Evolutionary conservation across 1,140 invertebrate genomes (phyloP), one percentile per base, ranked within the genome.

Genomic region (Drosophila ananassae): DNA sequence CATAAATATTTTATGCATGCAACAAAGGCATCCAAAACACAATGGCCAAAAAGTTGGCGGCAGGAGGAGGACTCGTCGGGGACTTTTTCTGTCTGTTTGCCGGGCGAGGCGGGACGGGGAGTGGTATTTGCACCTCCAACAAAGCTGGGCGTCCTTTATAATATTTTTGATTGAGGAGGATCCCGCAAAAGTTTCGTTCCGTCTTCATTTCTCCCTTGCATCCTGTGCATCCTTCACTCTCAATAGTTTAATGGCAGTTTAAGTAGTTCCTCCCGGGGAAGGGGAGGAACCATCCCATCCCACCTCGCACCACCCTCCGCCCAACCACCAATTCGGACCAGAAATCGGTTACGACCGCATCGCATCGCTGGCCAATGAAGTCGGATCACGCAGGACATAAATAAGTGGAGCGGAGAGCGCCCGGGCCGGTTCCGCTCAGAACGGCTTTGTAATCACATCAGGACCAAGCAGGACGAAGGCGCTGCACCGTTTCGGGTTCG

Each of bases 161-260:
- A 72, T 68, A 68, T 66, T 75, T 75, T 72, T 75, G 72, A 75
- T 75, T 75, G 72, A 67, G 50, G n/a, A 48, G 34, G 34, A 37
- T 37, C 48, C 57, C 69, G 37, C 37, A 54, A 57, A 73, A 55
- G n/a, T 58, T 51, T 55, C 39, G 7, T 22, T 34, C 28, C 21
- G 2, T 22, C 41, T 13, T 30, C 12, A 1, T 56, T 13, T 32
- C 47, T 41, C 13, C 37, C 66, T 74, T 71, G 34, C 34, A 37
- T 37, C 34, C 34, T 50, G 61, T 50, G 37, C 47, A 58, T 69
- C 58, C 54, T 48, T 46, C 54, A 32, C 62, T 76, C 67, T 56
- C 75, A 81, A 89, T 89, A 89, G 89, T 90, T 85, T 90, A 90
- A 90, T 90, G 89, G 87, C 83, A 90, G 89, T 90, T 90, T 90